These are phyloP conservation scores for Mionectes macconnelli DNA, from an alignment of 2,113 vertebrate species.

Conservation along the genomic window DNA sequence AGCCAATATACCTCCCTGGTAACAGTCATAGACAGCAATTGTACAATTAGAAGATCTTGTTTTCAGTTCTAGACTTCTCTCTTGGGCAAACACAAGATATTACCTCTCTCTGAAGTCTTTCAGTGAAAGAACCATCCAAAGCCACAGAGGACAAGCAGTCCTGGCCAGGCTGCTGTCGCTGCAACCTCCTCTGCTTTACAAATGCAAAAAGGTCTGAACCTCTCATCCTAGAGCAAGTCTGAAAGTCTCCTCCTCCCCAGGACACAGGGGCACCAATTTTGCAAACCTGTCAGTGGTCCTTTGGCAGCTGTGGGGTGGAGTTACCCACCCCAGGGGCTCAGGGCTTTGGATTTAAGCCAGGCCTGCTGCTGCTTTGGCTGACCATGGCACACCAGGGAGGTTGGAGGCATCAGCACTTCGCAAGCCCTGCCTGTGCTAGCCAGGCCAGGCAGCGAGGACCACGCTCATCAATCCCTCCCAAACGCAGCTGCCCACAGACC, in stretches of 20 bases:
- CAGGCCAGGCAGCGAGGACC: background rate
- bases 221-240: background rate
- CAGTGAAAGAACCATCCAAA: background rate
- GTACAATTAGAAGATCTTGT: background rate
- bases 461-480: background rate
- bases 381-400: background rate
- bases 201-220: background rate
- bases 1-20: background rate
- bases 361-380: background rate
- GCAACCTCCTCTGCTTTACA: background rate
- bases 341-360: background rate
- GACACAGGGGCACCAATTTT: background rate
- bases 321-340: background rate
- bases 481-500: rapidly evolving
- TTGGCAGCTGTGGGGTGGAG: background rate
- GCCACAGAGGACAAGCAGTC: rapidly evolving
- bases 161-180: background rate
- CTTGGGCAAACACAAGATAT: background rate
- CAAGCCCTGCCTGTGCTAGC: background rate
- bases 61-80: background rate
- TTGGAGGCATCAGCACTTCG: background rate
- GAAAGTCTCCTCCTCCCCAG: background rate
- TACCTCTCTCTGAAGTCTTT: background rate
- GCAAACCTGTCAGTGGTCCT: background rate
- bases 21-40: background rate